Percentiles rank a stretch among this genome's conserved stretches.
These are phyloP conservation scores for Lithophane semibrunnea DNA, from an alignment of 2,888 invertebrate species.

Conservation along the genomic window DNA sequence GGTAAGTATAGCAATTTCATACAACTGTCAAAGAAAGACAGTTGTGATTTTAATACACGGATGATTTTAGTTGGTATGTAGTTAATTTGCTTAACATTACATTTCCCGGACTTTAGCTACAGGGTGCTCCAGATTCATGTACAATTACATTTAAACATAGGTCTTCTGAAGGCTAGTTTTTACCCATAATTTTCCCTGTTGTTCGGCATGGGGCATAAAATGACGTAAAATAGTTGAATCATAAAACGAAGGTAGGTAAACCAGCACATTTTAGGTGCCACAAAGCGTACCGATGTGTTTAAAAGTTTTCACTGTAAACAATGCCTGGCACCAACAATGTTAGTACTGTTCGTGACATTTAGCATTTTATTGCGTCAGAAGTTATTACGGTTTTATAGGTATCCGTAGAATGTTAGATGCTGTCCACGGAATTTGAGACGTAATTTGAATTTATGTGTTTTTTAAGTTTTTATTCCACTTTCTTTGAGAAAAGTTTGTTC, in stretches of 20 bases:
- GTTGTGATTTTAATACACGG: background rate
- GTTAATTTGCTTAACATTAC: background rate
- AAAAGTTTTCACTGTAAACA: conserved; percentile 49
- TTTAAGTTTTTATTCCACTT: background rate
- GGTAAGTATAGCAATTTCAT: background rate
- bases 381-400: conserved; percentile 31
- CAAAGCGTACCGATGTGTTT: conserved; percentile 4
- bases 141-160: too few relatives aligned
- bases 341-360: conserved; percentile 25
- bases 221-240: conserved; percentile 17
- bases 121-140: background rate
- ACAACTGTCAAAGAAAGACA: background rate
- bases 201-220: conserved; percentile 1
- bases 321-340: conserved; percentile 29
- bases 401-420: conserved; percentile 15
- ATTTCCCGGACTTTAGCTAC: background rate
- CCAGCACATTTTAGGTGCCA: conserved; percentile 5
- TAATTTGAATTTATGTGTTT: conserved; percentile 26
- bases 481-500: background rate
- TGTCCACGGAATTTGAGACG: conserved; percentile 22
- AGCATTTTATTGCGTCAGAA: conserved; percentile 39
- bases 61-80: too few relatives aligned
- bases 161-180: background rate
- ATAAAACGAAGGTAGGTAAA: conserved; percentile 34
- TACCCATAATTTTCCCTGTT: background rate